phyloP scores from a whole-genome alignment of 1,140 invertebrate genomes.

The Oncopeltus fasciatus region DNA sequence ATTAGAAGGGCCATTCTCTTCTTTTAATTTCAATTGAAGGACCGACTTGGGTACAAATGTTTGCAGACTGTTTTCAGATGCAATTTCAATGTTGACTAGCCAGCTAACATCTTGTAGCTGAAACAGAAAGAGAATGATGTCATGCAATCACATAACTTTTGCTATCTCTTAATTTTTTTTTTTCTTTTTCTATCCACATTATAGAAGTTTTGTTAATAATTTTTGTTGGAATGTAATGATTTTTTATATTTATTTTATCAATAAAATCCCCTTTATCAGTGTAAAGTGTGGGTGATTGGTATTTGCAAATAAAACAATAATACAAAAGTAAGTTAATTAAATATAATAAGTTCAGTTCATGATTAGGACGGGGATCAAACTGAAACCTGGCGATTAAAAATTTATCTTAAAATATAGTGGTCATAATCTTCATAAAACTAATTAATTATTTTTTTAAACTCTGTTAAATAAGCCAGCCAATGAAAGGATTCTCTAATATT shows the following conservation, averaged over 20 bases:
- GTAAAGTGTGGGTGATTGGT: too few relatives aligned
- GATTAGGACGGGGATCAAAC: too few relatives aligned
- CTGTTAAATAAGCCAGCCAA: too few relatives aligned
- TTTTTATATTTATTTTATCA: background rate
- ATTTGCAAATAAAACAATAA: too few relatives aligned
- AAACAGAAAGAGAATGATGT: background rate
- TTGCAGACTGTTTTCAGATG: background rate
- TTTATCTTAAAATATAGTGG: too few relatives aligned
- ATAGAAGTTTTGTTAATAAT: background rate
- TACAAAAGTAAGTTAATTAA: too few relatives aligned
- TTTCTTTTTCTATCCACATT: background rate
- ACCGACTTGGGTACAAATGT: constrained; percentile 8
- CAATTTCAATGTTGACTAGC: constrained; percentile 15
- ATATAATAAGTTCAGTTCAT: too few relatives aligned
- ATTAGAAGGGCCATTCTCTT: background rate
- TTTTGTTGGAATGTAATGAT: background rate
- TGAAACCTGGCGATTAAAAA: too few relatives aligned
- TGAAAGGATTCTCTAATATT: too few relatives aligned
- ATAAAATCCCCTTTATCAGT: too few relatives aligned
- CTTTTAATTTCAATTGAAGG: constrained; percentile 15
- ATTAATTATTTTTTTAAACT: too few relatives aligned
- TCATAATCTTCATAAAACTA: too few relatives aligned
- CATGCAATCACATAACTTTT: background rate
- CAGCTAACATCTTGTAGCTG: constrained; percentile 20
- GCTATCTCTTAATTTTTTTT: background rate